Evolutionary conservation across 2,113 vertebrate species (phyloP).

Genomic region (Bubo scandiacus): DNA sequence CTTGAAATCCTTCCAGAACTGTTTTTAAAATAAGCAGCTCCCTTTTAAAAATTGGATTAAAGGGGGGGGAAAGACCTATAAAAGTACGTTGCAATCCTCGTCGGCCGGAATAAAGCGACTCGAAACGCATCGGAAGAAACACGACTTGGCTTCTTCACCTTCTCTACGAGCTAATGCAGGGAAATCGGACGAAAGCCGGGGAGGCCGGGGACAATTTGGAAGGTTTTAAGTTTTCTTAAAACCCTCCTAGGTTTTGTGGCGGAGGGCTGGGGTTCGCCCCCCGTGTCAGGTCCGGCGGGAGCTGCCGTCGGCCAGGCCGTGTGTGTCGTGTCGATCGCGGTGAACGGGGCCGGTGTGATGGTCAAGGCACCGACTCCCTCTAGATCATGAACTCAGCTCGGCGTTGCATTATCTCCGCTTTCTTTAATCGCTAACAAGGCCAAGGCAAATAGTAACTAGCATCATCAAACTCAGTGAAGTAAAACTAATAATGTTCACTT

Average conservation of each 20-base stretch:
- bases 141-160: background rate
- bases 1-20: slow-evolving; percentile 33
- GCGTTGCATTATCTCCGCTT: slow-evolving; percentile 20
- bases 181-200: background rate
- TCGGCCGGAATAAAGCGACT: background rate
- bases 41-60: slow-evolving; percentile 5
- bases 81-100: background rate
- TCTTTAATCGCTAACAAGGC: slow-evolving; percentile 72
- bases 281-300: background rate
- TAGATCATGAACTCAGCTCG: slow-evolving; percentile 51
- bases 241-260: background rate
- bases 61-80: background rate
- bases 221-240: background rate
- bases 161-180: background rate
- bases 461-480: slow-evolving; percentile 49
- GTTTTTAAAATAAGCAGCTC: slow-evolving; percentile 44
- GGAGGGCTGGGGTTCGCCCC: background rate
- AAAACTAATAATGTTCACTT: slow-evolving; percentile 72
- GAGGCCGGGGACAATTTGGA: background rate
- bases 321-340: background rate
- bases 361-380: slow-evolving; percentile 33
- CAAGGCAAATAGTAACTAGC: slow-evolving; percentile 67
- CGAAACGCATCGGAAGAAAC: background rate
- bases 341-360: slow-evolving; percentile 5
- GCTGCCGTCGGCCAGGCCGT: background rate